A percentile compares a stretch with the other conserved stretches of the same genome.
These are phyloP conservation scores for Hucho hucho DNA, from an alignment of 2,113 vertebrate genomes.

Conservation along the genomic window DNA sequence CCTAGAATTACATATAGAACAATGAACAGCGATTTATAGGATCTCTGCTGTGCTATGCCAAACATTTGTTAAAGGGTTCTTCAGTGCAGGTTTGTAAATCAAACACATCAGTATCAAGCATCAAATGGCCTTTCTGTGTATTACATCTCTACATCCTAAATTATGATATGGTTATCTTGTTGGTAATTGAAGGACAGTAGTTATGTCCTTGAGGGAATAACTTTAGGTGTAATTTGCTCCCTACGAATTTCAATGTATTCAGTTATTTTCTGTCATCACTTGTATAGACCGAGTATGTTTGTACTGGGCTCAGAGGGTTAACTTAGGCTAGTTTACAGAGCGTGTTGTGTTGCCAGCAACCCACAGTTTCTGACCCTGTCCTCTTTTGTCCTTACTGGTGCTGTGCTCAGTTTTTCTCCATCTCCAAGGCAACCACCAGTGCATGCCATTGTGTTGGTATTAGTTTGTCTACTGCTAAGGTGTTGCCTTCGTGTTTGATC, in stretches of 20 bases:
- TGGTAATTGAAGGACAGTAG: too few relatives aligned
- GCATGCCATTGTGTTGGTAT: constrained; percentile 64
- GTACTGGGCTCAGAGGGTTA: constrained; percentile 16
- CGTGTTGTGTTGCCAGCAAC: constrained; percentile 58
- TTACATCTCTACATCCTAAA: too few relatives aligned
- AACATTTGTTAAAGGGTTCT: too few relatives aligned
- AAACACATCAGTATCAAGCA: too few relatives aligned
- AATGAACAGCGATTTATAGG: too few relatives aligned
- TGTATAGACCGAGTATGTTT: constrained; percentile 30
- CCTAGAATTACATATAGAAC: too few relatives aligned
- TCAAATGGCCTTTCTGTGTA: too few relatives aligned
- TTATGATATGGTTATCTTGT: too few relatives aligned
- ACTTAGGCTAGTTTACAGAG: constrained; percentile 37
- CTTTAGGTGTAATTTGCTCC: too few relatives aligned
- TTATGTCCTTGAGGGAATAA: too few relatives aligned
- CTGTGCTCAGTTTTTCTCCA: constrained; percentile 56
- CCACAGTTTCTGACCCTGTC: constrained; percentile 61
- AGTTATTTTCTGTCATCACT: not conserved
- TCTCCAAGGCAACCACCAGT: constrained; percentile 62
- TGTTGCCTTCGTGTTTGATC: constrained; percentile 67
- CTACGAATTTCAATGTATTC: not conserved
- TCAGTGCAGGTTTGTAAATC: too few relatives aligned
- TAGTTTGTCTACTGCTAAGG: constrained; percentile 69
- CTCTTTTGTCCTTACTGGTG: constrained; percentile 60
- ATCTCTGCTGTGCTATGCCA: too few relatives aligned